Conservation (phyloP, 1,140 invertebrate genomes). For the Anagrus nilaparvatae region DNA sequence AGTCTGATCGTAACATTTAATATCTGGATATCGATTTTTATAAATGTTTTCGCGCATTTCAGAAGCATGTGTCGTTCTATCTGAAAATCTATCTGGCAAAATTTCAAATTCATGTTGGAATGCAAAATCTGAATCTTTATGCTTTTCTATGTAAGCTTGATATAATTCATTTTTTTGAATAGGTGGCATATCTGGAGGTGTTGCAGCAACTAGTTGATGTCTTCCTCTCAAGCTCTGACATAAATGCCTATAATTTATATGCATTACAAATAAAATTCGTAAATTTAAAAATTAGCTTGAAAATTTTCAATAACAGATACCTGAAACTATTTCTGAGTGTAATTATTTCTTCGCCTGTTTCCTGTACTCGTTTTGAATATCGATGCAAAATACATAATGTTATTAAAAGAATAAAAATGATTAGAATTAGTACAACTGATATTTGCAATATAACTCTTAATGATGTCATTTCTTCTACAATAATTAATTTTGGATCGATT, state of each 20-base stretch:
- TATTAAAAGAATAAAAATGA: slow-evolving; percentile 54
- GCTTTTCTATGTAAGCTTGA: slow-evolving; percentile 64
- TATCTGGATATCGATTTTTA: slow-evolving; percentile 82
- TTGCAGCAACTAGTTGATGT: slow-evolving; percentile 54
- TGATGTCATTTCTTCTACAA: slow-evolving; percentile 25
- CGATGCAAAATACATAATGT: slow-evolving; percentile 61
- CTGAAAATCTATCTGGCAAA: slow-evolving; percentile 75
- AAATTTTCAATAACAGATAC: slow-evolving; percentile 32
- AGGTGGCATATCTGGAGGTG: slow-evolving; percentile 72
- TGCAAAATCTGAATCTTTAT: slow-evolving; percentile 77
- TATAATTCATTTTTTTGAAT: slow-evolving; percentile 61
- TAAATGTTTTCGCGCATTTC: slow-evolving; percentile 79
- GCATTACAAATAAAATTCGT: slow-evolving; percentile 22
- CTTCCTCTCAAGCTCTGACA: slow-evolving; percentile 53
- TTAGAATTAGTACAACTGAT: slow-evolving; percentile 50
- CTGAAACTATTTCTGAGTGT: slow-evolving; percentile 58
- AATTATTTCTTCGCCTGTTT: slow-evolving; percentile 67
- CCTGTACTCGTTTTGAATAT: slow-evolving; percentile 59
- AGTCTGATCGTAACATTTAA: slow-evolving; percentile 88
- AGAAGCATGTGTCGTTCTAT: slow-evolving; percentile 75
- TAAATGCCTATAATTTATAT: slow-evolving; percentile 44
- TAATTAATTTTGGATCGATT: slow-evolving; percentile 25
- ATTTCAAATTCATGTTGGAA: slow-evolving; percentile 82
- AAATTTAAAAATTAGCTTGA: slow-evolving; percentile 12
- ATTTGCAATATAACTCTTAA: slow-evolving; percentile 39